These are phyloP conservation scores for Cygnus buccinator DNA, from an alignment of 2,113 vertebrate species.

Conservation along the genomic window DNA sequence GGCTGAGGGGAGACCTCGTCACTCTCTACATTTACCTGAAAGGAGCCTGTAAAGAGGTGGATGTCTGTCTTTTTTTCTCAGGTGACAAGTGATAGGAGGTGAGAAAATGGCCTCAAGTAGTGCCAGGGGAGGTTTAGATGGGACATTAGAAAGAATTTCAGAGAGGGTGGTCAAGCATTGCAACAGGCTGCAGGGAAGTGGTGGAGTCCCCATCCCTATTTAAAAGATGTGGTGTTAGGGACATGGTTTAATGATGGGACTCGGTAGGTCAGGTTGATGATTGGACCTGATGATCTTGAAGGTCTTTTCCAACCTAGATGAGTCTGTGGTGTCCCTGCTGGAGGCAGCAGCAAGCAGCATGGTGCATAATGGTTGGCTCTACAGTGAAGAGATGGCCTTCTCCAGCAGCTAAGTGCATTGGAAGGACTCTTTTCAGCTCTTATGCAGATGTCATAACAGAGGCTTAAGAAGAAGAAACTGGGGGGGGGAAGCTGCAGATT, in stretches of 20 bases:
- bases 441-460: neutral
- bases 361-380: too few relatives aligned
- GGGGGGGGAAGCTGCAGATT: neutral
- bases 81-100: neutral
- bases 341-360: fast-evolving
- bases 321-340: neutral
- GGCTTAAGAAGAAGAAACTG: neutral
- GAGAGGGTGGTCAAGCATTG: neutral
- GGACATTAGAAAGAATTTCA: neutral
- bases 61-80: neutral
- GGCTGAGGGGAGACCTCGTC: neutral
- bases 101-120: neutral
- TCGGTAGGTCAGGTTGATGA: neutral
- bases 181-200: neutral
- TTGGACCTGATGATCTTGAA: neutral
- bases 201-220: neutral
- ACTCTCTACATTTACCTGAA: neutral
- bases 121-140: neutral
- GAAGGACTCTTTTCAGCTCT: neutral
- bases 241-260: too few relatives aligned
- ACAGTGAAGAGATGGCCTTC: neutral
- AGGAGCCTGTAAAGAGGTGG: neutral
- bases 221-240: neutral
- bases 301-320: neutral
- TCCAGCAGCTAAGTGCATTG: neutral